Evolutionary conservation across 1,140 invertebrate genomes (phyloP), one percentile per base, ranked within the genome.

Genomic region (Adoxophyes honmai): DNA sequence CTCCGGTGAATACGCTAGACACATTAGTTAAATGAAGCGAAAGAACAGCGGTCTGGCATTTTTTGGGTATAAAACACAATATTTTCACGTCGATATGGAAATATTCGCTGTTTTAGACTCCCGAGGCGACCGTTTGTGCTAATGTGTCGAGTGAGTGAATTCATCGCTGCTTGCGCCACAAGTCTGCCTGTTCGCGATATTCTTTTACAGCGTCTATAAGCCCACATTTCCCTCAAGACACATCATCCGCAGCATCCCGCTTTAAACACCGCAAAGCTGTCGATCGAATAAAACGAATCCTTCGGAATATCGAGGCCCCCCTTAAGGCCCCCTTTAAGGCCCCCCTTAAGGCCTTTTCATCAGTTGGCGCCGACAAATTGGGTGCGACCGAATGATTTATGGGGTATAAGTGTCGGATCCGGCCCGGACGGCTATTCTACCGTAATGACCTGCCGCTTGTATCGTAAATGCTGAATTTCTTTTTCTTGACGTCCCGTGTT

Each of bases 311-410:
- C 63, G 59, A 69, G 52, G 60, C 36, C 38, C 10, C 42, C n/a
- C 42, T 44, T 48, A 48, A 48, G 42, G 57, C 62, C 62, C n/a
- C n/a, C n/a, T n/a, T n/a, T n/a, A n/a, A 69, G 52, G 60, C 36
- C 38, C 10, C 42, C n/a, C 42, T 44, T 48, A 48, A 48, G 42
- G 57, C 62, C 62, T 64, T 71, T 71, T 68, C 68, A 71, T 71
- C 68, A 71, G 60, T 65, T 52, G 57, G 37, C 57, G 55, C 42
- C 61, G 59, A 61, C 65, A 71, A 71, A 71, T 71, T 68, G 65
- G 60, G 68, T 64, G 52, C 57, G 55, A 59, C 60, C 62, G 68
- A 65, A 68, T 71, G 62, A 71, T 71, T 68, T 71, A 71, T 64
- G 62, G 65, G 55, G 56, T 58, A 62, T 60, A 65, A 28, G 42